These are phyloP conservation scores for Agapostemon virescens DNA, from an alignment of 2,888 invertebrate genomes.

Conservation along the genomic window DNA sequence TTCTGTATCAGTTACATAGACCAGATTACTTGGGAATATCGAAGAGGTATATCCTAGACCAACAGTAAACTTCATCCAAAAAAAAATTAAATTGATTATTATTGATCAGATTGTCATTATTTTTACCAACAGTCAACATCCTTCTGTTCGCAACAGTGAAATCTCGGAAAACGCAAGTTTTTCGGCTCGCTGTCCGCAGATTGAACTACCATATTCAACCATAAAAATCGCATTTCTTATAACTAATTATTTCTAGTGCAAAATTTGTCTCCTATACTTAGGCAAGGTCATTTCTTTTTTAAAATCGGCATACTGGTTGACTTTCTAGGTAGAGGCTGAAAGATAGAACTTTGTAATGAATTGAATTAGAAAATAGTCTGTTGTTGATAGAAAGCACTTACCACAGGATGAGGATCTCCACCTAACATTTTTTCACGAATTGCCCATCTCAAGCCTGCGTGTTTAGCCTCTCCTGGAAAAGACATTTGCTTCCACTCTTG, in stretches of 20 bases:
- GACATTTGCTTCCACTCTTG: constrained; percentile 88
- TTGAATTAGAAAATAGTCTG: background rate
- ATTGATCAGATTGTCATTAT: constrained; percentile 25
- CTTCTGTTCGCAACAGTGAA: background rate
- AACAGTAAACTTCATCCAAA: constrained; percentile 78
- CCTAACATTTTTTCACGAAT: constrained; percentile 87
- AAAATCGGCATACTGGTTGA: constrained; percentile 64
- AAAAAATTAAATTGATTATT: constrained; percentile 12
- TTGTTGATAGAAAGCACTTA: constrained; percentile 57
- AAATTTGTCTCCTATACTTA: constrained; percentile 11
- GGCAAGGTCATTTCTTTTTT: constrained; percentile 66
- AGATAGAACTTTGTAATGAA: constrained; percentile 27
- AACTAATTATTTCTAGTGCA: constrained; percentile 1
- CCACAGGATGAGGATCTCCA: constrained; percentile 77
- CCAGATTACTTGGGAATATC: too few species aligned
- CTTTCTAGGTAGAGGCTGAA: constrained; percentile 71
- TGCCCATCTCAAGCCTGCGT: constrained; percentile 86
- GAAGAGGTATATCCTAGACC: too few species aligned
- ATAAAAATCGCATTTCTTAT: constrained; percentile 5
- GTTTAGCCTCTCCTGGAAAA: constrained; percentile 88
- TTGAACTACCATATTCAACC: background rate
- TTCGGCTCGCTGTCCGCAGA: background rate
- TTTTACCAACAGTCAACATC: constrained; percentile 12
- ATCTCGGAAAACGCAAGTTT: background rate
- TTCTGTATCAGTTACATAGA: constrained; percentile 87